A percentile compares a stretch with the other conserved stretches of the same genome.
Conservation (phyloP, 2,888 invertebrate genomes). For the Ormia ochracea region DNA sequence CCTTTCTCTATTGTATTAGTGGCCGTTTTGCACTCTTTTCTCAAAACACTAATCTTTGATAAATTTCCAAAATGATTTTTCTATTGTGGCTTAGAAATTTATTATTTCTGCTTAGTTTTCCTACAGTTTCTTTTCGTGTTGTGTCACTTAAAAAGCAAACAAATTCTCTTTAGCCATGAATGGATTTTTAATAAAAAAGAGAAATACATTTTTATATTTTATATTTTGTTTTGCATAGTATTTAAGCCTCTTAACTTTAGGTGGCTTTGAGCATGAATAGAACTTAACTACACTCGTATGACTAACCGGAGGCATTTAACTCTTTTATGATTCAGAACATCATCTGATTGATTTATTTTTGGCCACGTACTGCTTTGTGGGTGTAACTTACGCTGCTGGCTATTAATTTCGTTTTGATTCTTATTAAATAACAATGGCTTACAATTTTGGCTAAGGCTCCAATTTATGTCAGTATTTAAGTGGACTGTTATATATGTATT, state of each 20-base stretch:
- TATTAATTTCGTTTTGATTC: constrained; percentile 1
- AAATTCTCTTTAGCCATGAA: background rate
- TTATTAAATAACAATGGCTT: background rate
- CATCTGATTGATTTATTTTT: constrained; percentile 30
- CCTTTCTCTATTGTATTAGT: constrained; percentile 6
- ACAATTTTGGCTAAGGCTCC: background rate
- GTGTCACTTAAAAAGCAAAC: constrained; percentile 38
- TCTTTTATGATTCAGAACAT: background rate
- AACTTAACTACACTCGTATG: constrained; percentile 62
- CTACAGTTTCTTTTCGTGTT: background rate
- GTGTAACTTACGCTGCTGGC: background rate
- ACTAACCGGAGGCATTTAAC: constrained; percentile 64
- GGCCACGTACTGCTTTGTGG: background rate
- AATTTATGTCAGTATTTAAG: background rate
- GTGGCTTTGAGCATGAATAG: constrained; percentile 46
- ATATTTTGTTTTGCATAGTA: background rate
- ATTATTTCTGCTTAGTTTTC: constrained; percentile 16
- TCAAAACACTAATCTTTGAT: constrained; percentile 20
- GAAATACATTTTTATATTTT: constrained; percentile 20
- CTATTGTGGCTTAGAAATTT: constrained; percentile 30
- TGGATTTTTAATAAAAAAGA: constrained; percentile 43
- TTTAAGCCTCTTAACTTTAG: constrained; percentile 65
- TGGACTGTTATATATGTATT: background rate
- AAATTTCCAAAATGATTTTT: constrained; percentile 42
- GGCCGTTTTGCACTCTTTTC: background rate